These are phyloP conservation scores for Hoplostethus mediterraneus DNA, from an alignment of 2,797 vertebrate genomes.

Conservation along the genomic window DNA sequence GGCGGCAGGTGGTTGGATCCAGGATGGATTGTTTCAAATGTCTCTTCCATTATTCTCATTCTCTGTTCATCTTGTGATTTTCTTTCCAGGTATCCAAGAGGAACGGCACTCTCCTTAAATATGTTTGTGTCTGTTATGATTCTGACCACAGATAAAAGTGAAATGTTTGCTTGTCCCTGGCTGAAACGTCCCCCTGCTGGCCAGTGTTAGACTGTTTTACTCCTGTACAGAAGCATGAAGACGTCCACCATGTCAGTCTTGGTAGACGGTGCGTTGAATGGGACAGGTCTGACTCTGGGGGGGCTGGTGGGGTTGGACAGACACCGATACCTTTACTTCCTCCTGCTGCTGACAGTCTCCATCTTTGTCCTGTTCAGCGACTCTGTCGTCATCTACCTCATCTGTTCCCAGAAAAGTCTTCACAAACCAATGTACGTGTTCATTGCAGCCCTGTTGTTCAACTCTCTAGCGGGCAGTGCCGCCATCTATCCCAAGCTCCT, in stretches of 20 bases:
- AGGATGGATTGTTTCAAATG: no score
- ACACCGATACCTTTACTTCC: slow-evolving; percentile 12
- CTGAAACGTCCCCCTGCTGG: no score
- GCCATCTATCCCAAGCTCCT: slow-evolving; percentile 28
- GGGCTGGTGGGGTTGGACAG: not conserved
- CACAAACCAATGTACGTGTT: slow-evolving; percentile 46
- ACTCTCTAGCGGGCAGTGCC: slow-evolving; percentile 2
- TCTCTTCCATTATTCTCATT: no score
- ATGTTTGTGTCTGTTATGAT: no score
- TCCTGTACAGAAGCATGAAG: not conserved
- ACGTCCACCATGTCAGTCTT: not conserved
- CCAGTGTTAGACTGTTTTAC: no score
- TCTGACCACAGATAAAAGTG: no score
- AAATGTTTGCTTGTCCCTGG: no score
- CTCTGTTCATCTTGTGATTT: no score
- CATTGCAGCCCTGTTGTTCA: slow-evolving; percentile 37
- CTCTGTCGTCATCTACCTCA: slow-evolving; percentile 30
- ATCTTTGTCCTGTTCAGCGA: slow-evolving; percentile 35
- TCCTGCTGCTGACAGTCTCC: slow-evolving; percentile 1
- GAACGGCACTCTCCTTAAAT: no score
- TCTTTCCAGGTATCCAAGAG: no score
- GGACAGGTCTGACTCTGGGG: slow-evolving; percentile 6
- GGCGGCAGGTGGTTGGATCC: no score
- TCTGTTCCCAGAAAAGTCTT: slow-evolving; percentile 30
- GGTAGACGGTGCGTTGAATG: not conserved